Conservation (phyloP, 2,888 invertebrate genomes). For the Athrips mouffetella region DNA sequence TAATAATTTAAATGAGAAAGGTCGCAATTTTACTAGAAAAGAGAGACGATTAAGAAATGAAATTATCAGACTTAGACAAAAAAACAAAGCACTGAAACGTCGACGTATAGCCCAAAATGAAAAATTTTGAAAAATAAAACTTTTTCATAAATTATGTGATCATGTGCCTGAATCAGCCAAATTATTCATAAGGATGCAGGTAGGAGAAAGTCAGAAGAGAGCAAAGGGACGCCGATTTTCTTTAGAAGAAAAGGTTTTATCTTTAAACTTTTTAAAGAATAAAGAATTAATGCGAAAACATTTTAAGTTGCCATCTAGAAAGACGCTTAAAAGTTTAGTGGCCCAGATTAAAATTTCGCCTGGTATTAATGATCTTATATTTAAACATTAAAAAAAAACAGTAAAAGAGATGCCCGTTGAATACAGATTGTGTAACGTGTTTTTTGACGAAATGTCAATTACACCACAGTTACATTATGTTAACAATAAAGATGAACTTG, state of each 20-base stretch:
- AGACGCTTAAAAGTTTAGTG: background rate
- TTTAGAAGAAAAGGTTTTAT: background rate
- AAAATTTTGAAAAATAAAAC: too few relatives aligned
- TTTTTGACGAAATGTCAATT: conserved; percentile 34
- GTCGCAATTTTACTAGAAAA: too few relatives aligned
- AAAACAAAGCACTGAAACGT: too few relatives aligned
- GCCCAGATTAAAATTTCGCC: background rate
- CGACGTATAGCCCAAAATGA: too few relatives aligned
- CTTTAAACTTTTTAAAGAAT: background rate
- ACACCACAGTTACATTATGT: conserved; percentile 27
- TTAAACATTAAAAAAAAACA: conserved; percentile 12
- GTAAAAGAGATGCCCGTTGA: conserved; percentile 23
- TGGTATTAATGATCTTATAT: conserved; percentile 14
- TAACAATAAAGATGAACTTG: conserved; percentile 27
- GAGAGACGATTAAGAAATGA: too few relatives aligned
- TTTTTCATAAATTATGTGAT: too few relatives aligned
- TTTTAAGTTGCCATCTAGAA: background rate
- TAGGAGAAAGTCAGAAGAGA: background rate
- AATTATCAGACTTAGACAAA: too few relatives aligned
- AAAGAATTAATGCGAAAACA: background rate
- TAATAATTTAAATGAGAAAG: too few relatives aligned
- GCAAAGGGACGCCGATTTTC: background rate
- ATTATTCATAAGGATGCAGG: background rate
- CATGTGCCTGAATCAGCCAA: background rate
- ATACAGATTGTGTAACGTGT: conserved; percentile 25